phyloP scores from a whole-genome alignment of 2,797 vertebrate genomes.

The Artibeus jamaicensis region DNA sequence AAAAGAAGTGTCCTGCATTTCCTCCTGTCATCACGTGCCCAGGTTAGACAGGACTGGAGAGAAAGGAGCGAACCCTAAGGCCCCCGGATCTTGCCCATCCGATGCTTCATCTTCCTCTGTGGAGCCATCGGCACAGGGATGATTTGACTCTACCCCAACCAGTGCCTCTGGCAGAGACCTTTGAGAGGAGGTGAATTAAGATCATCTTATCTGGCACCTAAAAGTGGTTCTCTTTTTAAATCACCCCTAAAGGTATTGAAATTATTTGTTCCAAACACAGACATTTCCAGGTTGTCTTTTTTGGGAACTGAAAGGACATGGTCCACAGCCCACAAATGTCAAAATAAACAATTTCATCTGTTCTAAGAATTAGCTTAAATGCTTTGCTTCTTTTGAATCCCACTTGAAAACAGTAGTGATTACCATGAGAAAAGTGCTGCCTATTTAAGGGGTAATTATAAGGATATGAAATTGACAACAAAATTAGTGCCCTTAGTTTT shows the following conservation, averaged over 20 bases:
- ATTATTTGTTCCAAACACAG: constrained; percentile 40
- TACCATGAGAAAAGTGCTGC: constrained; percentile 65
- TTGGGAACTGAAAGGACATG: constrained; percentile 51
- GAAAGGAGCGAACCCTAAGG: neutral
- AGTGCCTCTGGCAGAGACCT: neutral
- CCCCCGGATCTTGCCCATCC: neutral
- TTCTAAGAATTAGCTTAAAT: constrained; percentile 49
- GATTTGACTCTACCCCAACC: neutral
- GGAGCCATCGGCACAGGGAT: neutral
- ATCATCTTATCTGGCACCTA: constrained; percentile 10
- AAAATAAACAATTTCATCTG: constrained; percentile 60
- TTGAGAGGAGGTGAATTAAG: neutral
- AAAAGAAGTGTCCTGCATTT: neutral
- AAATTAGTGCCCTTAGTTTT: constrained; percentile 75
- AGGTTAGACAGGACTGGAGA: neutral
- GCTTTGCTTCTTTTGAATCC: constrained; percentile 40
- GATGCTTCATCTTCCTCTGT: neutral
- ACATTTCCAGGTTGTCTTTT: constrained; percentile 63
- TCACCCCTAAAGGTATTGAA: constrained; percentile 29
- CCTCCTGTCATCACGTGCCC: neutral
- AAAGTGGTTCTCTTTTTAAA: constrained; percentile 32
- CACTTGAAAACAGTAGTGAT: constrained; percentile 68
- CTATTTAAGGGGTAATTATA: constrained; percentile 74
- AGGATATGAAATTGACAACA: constrained; percentile 76
- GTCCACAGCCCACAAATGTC: constrained; percentile 50